Base-by-base conservation (phyloP, 2,797 vertebrate species). In the Chaetodon trifasciatus region DNA sequence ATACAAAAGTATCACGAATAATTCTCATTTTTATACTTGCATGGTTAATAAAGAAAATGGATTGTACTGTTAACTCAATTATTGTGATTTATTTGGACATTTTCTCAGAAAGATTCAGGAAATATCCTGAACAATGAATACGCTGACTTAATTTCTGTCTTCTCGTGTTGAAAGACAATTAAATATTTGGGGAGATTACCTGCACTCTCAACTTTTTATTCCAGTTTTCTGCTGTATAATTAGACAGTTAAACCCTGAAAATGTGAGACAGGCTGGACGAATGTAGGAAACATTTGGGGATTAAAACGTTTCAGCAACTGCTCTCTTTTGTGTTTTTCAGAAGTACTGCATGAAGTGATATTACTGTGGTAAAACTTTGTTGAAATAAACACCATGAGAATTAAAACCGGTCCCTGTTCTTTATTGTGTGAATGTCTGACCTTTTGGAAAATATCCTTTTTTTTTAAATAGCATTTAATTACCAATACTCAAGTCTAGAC, bases 321-420 rank as follows among this genome's bases (percentile, higher is more conserved):
- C 46, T 44, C 24, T 53, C 37, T 74, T 86, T 88, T 83, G 66
- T 90, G 76, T 84, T 91, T 92, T 89, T 75, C 64, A 77, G 52
- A 87, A 89, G 70, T 92, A 81, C 83, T 93, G 94, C 94, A 95
- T 95, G 94, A 78, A 44, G 89, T 78, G 73, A 78, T 85, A 72
- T 89, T 85, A 81, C 84, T 90, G 88, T 94, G 78, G 87, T 87
- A 61, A 87, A 86, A 58, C 79, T 76, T 85, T 91, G 89, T 90
- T 88, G 71, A 93, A 94, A 94, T 94, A 93, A 95, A 95, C 72
- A 77, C 19, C 32, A 49, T 4, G 37, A 70, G 21, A 88, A 76
- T 66, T 53, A 71, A 82, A 81, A 44, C 3, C 47, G 50, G 11
- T 24, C 37, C 49, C 16, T 58, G 63, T 60, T 64, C 13, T 68